Conservation (phyloP, 2,888 invertebrate genomes). For the Uloborus plumipes region DNA sequence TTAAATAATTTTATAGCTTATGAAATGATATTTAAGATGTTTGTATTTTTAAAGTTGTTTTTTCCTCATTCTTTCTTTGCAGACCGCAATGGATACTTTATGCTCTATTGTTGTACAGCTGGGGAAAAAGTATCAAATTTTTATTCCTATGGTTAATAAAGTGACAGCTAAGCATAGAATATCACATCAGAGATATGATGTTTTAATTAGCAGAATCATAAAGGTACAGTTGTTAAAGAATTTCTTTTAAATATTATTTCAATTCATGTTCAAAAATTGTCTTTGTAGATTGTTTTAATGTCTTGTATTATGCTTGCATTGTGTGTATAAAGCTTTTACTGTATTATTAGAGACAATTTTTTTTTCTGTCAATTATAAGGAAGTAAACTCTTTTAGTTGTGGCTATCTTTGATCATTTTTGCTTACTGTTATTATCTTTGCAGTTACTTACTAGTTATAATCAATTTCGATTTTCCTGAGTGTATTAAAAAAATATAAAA, state of each 20-base stretch:
- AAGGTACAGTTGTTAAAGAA: constrained; percentile 41
- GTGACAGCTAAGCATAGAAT: constrained; percentile 85
- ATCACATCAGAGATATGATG: constrained; percentile 82
- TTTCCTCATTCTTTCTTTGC: too few species aligned
- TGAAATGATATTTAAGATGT: not conserved
- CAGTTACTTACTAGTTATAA: too few species aligned
- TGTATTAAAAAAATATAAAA: too few species aligned
- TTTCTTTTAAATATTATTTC: constrained; percentile 8
- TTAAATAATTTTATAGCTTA: too few species aligned
- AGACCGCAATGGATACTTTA: constrained; percentile 90
- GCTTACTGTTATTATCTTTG: too few species aligned
- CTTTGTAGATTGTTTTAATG: not conserved
- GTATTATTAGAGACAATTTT: too few species aligned
- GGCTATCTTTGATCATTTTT: too few species aligned
- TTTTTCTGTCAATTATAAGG: too few species aligned
- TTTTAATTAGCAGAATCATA: constrained; percentile 74
- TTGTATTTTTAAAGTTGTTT: too few species aligned
- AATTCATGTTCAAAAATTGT: not conserved
- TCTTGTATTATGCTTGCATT: not conserved
- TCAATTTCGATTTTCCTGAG: too few species aligned
- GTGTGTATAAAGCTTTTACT: too few species aligned
- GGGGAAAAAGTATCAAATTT: constrained; percentile 91
- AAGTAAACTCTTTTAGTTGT: too few species aligned
- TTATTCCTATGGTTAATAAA: constrained; percentile 90
- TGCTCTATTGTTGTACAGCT: constrained; percentile 89